Base-by-base conservation (phyloP, 2,797 vertebrate genomes). In the Menidia menidia region DNA sequence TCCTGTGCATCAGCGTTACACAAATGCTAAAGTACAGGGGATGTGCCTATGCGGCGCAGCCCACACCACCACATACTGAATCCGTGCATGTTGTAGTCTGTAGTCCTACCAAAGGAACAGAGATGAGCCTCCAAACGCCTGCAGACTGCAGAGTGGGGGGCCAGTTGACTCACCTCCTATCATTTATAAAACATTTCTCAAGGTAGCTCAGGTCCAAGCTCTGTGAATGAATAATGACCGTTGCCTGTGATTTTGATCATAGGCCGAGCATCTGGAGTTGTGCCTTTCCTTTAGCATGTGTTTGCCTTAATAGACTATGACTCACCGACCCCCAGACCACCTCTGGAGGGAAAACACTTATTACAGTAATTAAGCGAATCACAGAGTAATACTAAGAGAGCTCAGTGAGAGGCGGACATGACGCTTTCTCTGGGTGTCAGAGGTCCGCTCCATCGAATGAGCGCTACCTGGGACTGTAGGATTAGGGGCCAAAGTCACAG, bases 301-400 rank as follows among this genome's bases (percentile, higher is more conserved):
- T 84, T 84, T 77, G 88, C 84, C 75, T 71, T 87, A 87, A 90
- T 68, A 85, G 82, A 82, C 75, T 78, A 16, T 89, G 88, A 93
- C 85, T 91, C 89, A 86, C 72, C 78, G 81, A 80, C 82, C 86
- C 86, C 85, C 74, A 61, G 81, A 87, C 87, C 80, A 85, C 89
- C 86, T 89, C 81, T 76, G 78, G 77, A 88, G 89, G 82, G 87
- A 89, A 92, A 91, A 88, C 84, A 87, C 80, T 87, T 87, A 89
- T 92, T 90, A 90, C 87, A 87, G 89, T 88, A 90, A 91, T 92
- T 90, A 91, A 85, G 74, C 85, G 80, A 89, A 89, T 85, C 88
- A 85, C 69, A 71, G 74, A 84, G 83, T 71, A 81, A 87, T 81
- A 78, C 68, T 53, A 33, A 73, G 71, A 64, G 64, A 64, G 69